Evolutionary conservation across 2,888 invertebrate species (phyloP).

Genomic region (Nomada ruficornis): DNA sequence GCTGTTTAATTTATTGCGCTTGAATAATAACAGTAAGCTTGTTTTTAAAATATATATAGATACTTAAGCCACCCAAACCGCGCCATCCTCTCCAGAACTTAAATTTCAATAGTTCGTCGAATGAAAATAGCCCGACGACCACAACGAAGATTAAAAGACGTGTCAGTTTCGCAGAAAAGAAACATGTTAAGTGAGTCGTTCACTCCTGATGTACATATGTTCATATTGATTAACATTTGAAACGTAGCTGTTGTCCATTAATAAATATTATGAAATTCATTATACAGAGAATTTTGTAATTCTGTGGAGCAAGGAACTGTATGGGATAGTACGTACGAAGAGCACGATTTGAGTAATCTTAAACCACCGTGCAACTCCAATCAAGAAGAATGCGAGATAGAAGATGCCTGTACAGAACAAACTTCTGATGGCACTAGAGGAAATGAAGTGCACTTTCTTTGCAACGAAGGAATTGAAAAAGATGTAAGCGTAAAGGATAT

Average conservation of each 20-base stretch:
- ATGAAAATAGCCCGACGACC: constrained; percentile 70
- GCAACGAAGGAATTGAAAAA: background rate
- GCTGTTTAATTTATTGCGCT: background rate
- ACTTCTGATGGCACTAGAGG: background rate
- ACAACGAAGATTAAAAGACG: constrained; percentile 75
- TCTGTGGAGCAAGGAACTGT: constrained; percentile 78
- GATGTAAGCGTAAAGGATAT: background rate
- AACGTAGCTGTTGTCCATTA: constrained; percentile 66
- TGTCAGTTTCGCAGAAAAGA: constrained; percentile 81
- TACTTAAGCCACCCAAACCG: constrained; percentile 77
- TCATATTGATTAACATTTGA: background rate
- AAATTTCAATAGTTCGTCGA: constrained; percentile 65
- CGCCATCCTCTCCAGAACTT: constrained; percentile 74
- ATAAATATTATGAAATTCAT: constrained; percentile 18
- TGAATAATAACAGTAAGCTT: constrained; percentile 3
- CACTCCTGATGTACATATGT: constrained; percentile 2
- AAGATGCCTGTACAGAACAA: constrained; percentile 15
- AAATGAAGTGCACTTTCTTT: background rate
- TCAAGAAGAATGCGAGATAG: background rate
- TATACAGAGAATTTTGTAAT: constrained; percentile 79
- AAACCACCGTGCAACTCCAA: constrained; percentile 36
- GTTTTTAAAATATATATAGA: constrained; percentile 65
- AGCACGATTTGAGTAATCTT: constrained; percentile 74
- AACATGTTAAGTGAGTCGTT: constrained; percentile 78
- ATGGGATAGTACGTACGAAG: constrained; percentile 81